Evolutionary conservation across 2,113 vertebrate genomes (phyloP), one percentile per base, ranked within the genome.

Genomic region (mouse (Mus musculus)): DNA sequence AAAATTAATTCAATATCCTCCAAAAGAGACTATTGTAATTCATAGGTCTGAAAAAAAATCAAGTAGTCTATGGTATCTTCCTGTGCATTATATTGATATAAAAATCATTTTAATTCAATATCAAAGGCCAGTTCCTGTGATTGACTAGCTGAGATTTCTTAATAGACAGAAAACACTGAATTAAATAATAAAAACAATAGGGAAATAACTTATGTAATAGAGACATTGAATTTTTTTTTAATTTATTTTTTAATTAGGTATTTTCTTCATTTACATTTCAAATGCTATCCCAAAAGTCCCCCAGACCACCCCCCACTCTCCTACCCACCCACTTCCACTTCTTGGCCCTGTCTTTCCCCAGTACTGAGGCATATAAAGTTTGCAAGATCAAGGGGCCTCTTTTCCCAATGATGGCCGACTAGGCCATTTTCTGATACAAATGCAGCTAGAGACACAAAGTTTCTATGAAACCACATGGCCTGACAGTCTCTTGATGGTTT

Each of bases 301-400:
- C 42, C 42, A 42, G 42, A 42, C 42, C 2, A 2, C 42, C 42
- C 42, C 42, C 42, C 42, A 42, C 42, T 42, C 42, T 42, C 42
- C 42, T 42, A 42, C 42, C 42, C 42, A 42, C 42, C 42, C 42
- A 42, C 42, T 42, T 3, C 3, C 42, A 42, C 42, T 42, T 42
- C 42, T 42, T 42, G 42, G 2, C 42, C 42, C 42, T 42, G 42
- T 42, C 42, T 42, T 42, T 42, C 2, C 42, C 42, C 42, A 42
- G 3, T 42, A 42, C 42, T 42, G 42, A 42, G 42, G 42, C 42
- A 42, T 42, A 42, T 42, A 42, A 42, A 42, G 3, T 42, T 2
- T 2, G 3, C 3, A 3, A 3, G 3, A 2, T 3, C 3, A 3
- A 3, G 3, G 42, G 42, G 42, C 3, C 2, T 42, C 42, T 42